Base-by-base conservation (phyloP, 1,140 invertebrate genomes). In the Hyles vespertilio region DNA sequence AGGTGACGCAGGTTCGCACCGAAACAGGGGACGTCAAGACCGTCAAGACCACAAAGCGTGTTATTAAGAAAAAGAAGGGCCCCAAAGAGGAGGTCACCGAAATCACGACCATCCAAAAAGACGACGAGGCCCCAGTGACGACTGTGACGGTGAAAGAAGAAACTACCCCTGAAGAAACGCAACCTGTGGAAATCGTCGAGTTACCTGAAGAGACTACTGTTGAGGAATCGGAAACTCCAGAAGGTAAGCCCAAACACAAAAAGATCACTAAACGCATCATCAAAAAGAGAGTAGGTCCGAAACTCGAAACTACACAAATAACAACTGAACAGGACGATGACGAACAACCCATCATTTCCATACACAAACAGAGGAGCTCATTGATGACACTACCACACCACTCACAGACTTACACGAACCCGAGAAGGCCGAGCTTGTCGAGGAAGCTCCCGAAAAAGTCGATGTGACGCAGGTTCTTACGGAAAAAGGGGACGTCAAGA, bases 241-340 rank as follows among this genome's bases (percentile, higher is more conserved):
- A 77, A 56, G 74, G 83, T 33, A 63, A 81, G 64, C 67, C 73
- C 3, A 66, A 72, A 10, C 58, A 74, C 52, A 77, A 82, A 47
- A 73, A 74, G 5, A 65, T 71, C 8, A 89, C 84, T 56, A 87
- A 73, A 64, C 70, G 70, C n/a, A 60, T 65, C 0, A 51, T 63
- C 3, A 65, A 65, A 49, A 56, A 57, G 45, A 60, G 56, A n/a
- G 51, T 54, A 45, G 54, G 54, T 0, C 51, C 54, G 3, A 48
- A 47, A 55, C 32, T 60, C n/a, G 45, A 57, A 53, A 74, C 70
- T 3, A 70, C 73, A 59, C 67, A 79, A 45, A 70, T 69, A 45
- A 77, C 67, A 2, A 64, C 72, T 34, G 68, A 77, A 67, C 70
- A 76, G 72, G 43, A 69, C 69, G 12, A 81, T 64, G 73, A 74